Evolutionary conservation across 2,888 invertebrate genomes (phyloP).

Genomic region (Tryphoninae sp.): DNA sequence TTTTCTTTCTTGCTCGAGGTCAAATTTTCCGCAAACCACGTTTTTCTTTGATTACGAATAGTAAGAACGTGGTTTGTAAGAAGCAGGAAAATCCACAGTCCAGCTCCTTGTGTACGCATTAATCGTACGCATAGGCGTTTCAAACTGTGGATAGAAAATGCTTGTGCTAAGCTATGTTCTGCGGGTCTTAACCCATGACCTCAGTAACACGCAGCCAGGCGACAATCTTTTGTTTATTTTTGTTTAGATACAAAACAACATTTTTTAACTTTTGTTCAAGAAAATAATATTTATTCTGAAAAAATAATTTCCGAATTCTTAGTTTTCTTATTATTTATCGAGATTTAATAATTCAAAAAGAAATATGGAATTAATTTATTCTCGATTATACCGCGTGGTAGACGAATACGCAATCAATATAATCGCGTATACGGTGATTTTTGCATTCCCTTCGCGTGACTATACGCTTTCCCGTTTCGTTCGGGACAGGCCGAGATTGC

Average conservation of each 20-base stretch:
- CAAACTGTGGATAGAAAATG: slow-evolving; percentile 69
- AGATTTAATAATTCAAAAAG: background rate
- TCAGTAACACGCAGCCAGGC: slow-evolving; percentile 64
- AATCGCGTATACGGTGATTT: slow-evolving; percentile 11
- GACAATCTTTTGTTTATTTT: slow-evolving; percentile 59
- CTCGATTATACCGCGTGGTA: background rate
- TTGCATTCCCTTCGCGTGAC: slow-evolving; percentile 19
- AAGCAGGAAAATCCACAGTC: slow-evolving; percentile 64
- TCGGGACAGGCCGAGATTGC: slow-evolving; percentile 46
- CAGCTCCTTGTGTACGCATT: slow-evolving; percentile 68
- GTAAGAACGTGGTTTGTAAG: background rate
- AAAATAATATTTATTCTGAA: background rate
- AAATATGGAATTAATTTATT: background rate
- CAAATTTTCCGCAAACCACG: background rate
- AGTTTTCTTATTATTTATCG: too few relatives aligned
- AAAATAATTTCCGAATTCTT: background rate
- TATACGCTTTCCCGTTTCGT: slow-evolving; percentile 30
- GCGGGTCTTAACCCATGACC: slow-evolving; percentile 47
- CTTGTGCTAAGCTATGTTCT: slow-evolving; percentile 69
- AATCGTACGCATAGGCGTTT: slow-evolving; percentile 67
- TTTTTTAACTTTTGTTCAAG: background rate
- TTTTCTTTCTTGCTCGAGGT: slow-evolving; percentile 4
- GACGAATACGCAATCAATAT: background rate
- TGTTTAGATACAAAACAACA: too few relatives aligned
- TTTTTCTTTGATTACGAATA: background rate